Conservation (phyloP, 1,140 invertebrate species). For the Streblospio benedicti region DNA sequence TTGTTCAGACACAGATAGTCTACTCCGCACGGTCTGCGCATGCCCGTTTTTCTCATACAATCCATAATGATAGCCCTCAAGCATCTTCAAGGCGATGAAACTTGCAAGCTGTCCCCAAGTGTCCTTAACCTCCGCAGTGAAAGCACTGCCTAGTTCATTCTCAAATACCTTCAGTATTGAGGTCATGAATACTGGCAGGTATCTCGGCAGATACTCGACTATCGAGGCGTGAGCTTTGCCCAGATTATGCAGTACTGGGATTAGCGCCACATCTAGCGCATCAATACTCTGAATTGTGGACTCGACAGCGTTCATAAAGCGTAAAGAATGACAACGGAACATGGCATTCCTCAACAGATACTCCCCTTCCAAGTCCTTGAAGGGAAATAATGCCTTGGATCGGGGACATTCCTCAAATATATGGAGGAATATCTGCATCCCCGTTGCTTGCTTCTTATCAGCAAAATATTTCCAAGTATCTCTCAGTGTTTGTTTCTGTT, state of each 20-base stretch:
- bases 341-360: conserved; percentile 16
- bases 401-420: conserved; percentile 26
- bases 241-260: conserved; percentile 20
- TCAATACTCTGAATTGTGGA: conserved; percentile 29
- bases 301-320: conserved; percentile 32
- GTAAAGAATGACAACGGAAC: conserved; percentile 28
- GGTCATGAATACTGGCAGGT: conserved; percentile 24
- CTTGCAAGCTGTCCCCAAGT: conserved; percentile 24
- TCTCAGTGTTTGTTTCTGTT: too few relatives aligned
- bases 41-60: too few relatives aligned
- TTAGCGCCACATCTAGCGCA: conserved; percentile 19
- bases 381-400: conserved; percentile 27
- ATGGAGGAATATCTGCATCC: conserved; percentile 22
- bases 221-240: conserved; percentile 27
- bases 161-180: conserved; percentile 23
- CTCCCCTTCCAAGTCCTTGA: conserved; percentile 18
- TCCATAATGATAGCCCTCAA: conserved; percentile 11
- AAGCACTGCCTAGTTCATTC: conserved; percentile 21
- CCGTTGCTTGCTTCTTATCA: too few relatives aligned
- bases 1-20: too few relatives aligned
- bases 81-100: conserved; percentile 7
- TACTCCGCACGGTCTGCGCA: too few relatives aligned
- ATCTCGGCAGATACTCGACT: conserved; percentile 21
- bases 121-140: conserved; percentile 8
- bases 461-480: too few relatives aligned